These are phyloP conservation scores for Leptodirus hochenwartii DNA, from an alignment of 2,888 invertebrate genomes.

Conservation along the genomic window DNA sequence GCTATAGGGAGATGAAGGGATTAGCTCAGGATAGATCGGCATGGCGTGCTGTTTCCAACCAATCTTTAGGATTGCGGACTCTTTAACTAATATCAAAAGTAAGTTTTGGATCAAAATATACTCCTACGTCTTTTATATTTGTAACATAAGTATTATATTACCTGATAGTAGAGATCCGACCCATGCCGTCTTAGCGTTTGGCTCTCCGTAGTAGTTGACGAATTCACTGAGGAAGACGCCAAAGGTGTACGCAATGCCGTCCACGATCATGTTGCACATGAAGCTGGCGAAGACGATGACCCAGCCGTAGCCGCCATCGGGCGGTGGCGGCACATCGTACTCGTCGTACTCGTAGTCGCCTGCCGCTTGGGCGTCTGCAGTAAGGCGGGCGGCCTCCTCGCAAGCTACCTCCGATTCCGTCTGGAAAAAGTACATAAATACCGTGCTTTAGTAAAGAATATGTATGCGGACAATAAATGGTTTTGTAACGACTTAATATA, in stretches of 20 bases:
- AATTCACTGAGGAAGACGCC: conserved; percentile 79
- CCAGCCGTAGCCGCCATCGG: conserved; percentile 87
- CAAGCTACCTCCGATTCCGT: conserved; percentile 77
- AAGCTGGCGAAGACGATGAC: conserved; percentile 92
- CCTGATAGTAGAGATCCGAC: conserved; percentile 90
- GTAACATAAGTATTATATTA: no score
- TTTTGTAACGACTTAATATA: no score
- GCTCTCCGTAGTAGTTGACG: conserved; percentile 63
- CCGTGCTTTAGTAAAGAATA: conserved; percentile 2
- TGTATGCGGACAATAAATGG: no score
- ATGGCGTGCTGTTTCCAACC: no score
- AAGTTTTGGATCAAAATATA: no score
- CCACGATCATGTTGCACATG: conserved; percentile 95
- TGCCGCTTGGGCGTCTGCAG: conserved; percentile 39
- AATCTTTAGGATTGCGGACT: no score
- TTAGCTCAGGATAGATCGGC: no score
- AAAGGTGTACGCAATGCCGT: conserved; percentile 97
- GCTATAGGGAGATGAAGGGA: no score
- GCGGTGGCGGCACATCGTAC: conserved; percentile 63
- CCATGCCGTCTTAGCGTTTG: conserved; percentile 80
- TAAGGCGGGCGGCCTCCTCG: conserved; percentile 65
- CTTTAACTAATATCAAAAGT: no score
- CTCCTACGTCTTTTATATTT: no score
- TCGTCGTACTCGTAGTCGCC: conserved; percentile 43
- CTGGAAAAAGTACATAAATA: conserved; percentile 31